Percentiles rank a stretch among this genome's conserved stretches.
Evolutionary conservation across 2,888 invertebrate species (phyloP).

Genomic region (Drosophila ezoana): DNA sequence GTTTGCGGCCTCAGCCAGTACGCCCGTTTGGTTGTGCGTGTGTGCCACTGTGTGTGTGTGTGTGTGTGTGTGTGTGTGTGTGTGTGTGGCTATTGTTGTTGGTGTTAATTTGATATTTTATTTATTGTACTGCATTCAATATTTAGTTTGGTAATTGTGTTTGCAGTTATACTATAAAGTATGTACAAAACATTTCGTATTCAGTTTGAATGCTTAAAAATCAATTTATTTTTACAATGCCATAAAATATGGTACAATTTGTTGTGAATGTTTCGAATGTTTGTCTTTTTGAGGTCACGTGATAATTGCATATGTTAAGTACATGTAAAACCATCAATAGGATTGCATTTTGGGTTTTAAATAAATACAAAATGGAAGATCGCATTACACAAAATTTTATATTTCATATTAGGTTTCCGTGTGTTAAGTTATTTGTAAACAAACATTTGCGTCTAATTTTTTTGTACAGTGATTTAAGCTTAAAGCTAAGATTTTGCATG

Average conservation of each 20-base stretch:
- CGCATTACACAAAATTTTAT: neutral
- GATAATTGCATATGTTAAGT: slow-evolving; percentile 23
- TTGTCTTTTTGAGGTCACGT: slow-evolving; percentile 6
- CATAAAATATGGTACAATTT: slow-evolving; percentile 7
- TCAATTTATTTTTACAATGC: slow-evolving; percentile 51
- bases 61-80: slow-evolving; percentile 18
- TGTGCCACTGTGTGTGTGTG: slow-evolving; percentile 18
- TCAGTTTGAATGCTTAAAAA: slow-evolving; percentile 39
- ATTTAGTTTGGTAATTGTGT: slow-evolving; percentile 75
- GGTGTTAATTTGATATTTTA: slow-evolving; percentile 80
- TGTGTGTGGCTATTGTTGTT: slow-evolving; percentile 34
- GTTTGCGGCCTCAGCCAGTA: slow-evolving; percentile 60
- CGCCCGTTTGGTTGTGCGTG: slow-evolving; percentile 13
- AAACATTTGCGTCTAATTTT: neutral
- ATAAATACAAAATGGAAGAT: neutral
- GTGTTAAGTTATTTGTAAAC: neutral
- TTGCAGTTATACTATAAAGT: slow-evolving; percentile 48
- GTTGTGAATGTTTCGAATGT: slow-evolving; percentile 7
- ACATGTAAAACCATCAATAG: slow-evolving; percentile 4
- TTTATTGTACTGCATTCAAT: slow-evolving; percentile 72
- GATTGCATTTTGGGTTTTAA: neutral
- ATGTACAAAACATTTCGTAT: slow-evolving; percentile 14
- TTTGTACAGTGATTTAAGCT: too few species aligned
- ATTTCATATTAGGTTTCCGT: neutral
- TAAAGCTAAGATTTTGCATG: neutral